Conservation (phyloP, 2,113 vertebrate genomes). For the Malaclemys terrapin region DNA sequence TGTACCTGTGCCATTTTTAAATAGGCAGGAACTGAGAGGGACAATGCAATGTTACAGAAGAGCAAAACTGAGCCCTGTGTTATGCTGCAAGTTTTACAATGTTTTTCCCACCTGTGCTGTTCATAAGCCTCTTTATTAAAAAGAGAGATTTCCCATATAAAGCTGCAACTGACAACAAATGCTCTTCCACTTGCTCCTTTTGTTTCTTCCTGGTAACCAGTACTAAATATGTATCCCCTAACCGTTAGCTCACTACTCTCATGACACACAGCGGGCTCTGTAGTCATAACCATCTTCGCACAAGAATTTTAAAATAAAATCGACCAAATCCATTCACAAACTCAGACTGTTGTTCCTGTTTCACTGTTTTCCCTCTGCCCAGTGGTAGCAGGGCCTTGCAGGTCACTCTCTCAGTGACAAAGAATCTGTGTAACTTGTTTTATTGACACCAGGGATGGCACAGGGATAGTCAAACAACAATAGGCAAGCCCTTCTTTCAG, state of each 20-base stretch:
- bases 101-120: neutral
- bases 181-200: neutral
- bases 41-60: neutral
- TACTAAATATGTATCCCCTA: neutral
- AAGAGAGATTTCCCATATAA: neutral
- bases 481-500: neutral
- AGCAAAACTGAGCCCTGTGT: neutral
- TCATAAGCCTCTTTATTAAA: neutral
- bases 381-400: no score
- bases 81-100: neutral
- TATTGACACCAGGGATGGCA: neutral
- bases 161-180: neutral
- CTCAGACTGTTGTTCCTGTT: no score
- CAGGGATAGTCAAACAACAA: neutral
- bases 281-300: neutral
- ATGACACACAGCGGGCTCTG: no score
- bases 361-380: no score
- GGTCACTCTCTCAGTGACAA: neutral
- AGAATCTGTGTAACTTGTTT: neutral
- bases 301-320: neutral
- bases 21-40: neutral
- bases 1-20: neutral
- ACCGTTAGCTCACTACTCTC: neutral
- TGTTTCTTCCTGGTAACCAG: neutral
- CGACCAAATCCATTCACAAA: no score